These are phyloP conservation scores for Thymelicus acteon DNA, from an alignment of 2,888 invertebrate genomes.

Conservation along the genomic window DNA sequence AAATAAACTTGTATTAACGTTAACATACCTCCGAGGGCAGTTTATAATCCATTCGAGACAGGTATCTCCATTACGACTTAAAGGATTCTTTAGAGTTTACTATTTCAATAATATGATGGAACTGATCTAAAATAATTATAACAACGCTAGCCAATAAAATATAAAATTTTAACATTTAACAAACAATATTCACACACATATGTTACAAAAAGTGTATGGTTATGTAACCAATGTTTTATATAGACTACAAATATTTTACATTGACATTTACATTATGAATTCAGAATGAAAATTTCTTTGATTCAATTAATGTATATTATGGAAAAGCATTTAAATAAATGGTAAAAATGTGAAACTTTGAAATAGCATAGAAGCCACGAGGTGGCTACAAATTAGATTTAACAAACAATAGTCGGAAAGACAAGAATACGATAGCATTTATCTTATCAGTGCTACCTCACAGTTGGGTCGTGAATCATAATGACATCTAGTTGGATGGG, in stretches of 20 bases:
- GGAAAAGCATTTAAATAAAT: background rate
- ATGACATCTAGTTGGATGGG: slow-evolving; percentile 52
- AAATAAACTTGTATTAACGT: slow-evolving; percentile 51
- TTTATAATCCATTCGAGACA: slow-evolving; percentile 49
- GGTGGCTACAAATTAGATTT: background rate
- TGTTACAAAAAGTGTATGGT: slow-evolving; percentile 30
- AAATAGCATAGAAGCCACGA: background rate
- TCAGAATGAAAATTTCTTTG: background rate
- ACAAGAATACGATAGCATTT: slow-evolving; percentile 17
- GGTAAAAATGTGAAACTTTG: background rate
- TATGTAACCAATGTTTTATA: slow-evolving; percentile 12
- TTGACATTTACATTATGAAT: background rate
- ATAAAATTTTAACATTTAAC: slow-evolving; percentile 12
- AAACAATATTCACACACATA: slow-evolving; percentile 20
- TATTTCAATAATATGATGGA: background rate
- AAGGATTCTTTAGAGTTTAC: background rate
- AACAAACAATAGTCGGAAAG: slow-evolving; percentile 12
- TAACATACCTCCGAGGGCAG: slow-evolving; percentile 64
- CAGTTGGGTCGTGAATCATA: slow-evolving; percentile 34
- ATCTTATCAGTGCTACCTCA: slow-evolving; percentile 8
- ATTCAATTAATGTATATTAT: background rate
- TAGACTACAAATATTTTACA: slow-evolving; percentile 13
- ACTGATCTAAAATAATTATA: slow-evolving; percentile 6
- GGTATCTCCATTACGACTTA: slow-evolving; percentile 62
- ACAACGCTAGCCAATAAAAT: slow-evolving; percentile 16